phyloP scores from a whole-genome alignment of 35 echinoderm and acorn worm genomes.

The Strongylocentrotus purpuratus region DNA sequence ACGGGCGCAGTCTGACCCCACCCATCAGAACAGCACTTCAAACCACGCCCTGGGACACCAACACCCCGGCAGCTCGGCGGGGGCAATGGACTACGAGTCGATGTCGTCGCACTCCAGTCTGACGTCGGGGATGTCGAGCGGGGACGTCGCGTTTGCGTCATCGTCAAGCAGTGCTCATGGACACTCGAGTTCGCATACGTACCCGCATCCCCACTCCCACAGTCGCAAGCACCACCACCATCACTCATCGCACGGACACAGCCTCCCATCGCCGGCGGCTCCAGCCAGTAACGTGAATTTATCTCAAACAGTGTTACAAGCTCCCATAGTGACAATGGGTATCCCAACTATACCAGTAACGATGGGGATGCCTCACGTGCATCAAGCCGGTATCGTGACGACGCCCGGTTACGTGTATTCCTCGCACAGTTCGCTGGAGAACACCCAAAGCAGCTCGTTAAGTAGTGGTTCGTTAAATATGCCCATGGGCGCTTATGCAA shows the following conservation, averaged over 20 bases:
- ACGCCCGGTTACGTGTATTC: slow-evolving; percentile 72
- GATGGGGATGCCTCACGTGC: slow-evolving; percentile 71
- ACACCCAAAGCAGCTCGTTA: slow-evolving; percentile 61
- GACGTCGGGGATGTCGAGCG: slow-evolving; percentile 58
- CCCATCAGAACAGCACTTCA: slow-evolving; percentile 82
- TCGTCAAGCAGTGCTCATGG: slow-evolving; percentile 66
- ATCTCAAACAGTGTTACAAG: slow-evolving; percentile 42
- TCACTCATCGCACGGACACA: slow-evolving; percentile 41
- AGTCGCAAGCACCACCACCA: slow-evolving; percentile 70
- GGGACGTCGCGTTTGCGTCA: slow-evolving; percentile 58
- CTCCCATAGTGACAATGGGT: slow-evolving; percentile 22
- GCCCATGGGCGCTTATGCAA: slow-evolving; percentile 64
- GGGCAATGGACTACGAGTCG: slow-evolving; percentile 91
- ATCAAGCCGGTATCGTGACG: slow-evolving; percentile 52
- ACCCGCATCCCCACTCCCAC: slow-evolving; percentile 70
- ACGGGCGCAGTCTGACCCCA: slow-evolving; percentile 85
- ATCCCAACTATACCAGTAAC: slow-evolving; percentile 60
- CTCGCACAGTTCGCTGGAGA: slow-evolving; percentile 67
- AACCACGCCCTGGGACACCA: slow-evolving; percentile 80
- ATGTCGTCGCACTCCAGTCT: slow-evolving; percentile 58
- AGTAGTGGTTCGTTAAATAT: slow-evolving; percentile 63
- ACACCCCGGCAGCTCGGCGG: slow-evolving; percentile 50
- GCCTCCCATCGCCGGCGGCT: slow-evolving; percentile 58
- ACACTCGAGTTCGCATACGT: slow-evolving; percentile 58
- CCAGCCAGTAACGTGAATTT: slow-evolving; percentile 31